Evolutionary conservation across 1,140 invertebrate species (phyloP), one percentile per base, ranked within the genome.

Genomic region (Adoxophyes honmai): DNA sequence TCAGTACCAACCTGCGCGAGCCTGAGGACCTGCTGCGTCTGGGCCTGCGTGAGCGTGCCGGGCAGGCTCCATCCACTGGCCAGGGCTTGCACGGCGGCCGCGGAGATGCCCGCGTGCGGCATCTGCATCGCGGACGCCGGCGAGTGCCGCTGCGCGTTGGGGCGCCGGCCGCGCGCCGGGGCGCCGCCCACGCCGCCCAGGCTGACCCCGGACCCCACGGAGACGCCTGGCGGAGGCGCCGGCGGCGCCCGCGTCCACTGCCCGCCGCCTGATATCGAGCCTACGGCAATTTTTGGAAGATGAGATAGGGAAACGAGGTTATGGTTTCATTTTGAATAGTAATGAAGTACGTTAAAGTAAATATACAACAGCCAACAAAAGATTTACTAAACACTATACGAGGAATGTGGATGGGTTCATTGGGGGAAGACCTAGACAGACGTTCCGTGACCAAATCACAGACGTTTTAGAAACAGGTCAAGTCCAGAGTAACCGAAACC

Each of bases 161-260:
- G 57, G 10, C 81, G 64, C 5, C 77, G 67, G 11, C 77, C 84
- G n/a, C 75, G 62, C 13, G 61, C 73, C 38, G 70, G 57, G 36
- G 65, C 51, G 44, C 54, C 54, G 58, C 51, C 54, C 36, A 70
- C 62, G 51, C 54, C 57, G 59, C 58, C 60, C 57, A 71, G 44
- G 57, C 58, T 53, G 36, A 75, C 75, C 10, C 71, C 72, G 11
- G 68, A 64, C 6, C 57, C 72, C 1, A 62, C 62, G 10, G 65
- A 67, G 16, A 70, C 74, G 15, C 73, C 81, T 48, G 84, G 81
- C 0, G 88, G 85, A n/a, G 85, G 88, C 21, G 82, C 82, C 0
- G 86, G 85, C 4, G 85, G 86, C 34, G 86, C 88, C 0, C 88
- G 70, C 48, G 88, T 89, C 88, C 88, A 89, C 53, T 89, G 88